A percentile compares a stretch with the other conserved stretches of the same genome.
These are phyloP conservation scores for Morpho achilles DNA, from an alignment of 2,888 invertebrate genomes.

Conservation along the genomic window DNA sequence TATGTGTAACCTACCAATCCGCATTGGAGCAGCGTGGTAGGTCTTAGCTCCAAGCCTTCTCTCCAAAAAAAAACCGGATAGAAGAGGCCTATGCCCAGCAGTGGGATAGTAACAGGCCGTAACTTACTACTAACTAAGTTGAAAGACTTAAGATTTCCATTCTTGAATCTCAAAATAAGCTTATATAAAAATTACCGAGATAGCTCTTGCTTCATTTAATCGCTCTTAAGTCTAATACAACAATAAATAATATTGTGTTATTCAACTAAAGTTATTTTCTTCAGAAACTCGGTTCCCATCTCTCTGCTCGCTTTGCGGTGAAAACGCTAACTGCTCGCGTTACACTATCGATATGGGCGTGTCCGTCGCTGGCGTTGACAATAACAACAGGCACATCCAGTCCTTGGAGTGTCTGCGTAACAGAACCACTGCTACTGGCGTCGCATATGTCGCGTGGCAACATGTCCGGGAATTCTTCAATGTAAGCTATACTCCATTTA, in stretches of 20 bases:
- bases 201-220: too few relatives aligned
- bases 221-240: too few relatives aligned
- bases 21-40: too few relatives aligned
- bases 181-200: too few relatives aligned
- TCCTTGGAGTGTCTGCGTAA: conserved; percentile 80
- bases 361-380: conserved; percentile 42
- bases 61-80: too few relatives aligned
- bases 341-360: conserved; percentile 53
- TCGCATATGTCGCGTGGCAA: conserved; percentile 80
- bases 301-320: conserved; percentile 80
- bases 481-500: conserved; percentile 45
- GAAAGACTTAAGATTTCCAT: too few relatives aligned
- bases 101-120: too few relatives aligned
- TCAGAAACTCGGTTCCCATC: conserved; percentile 74
- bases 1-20: too few relatives aligned
- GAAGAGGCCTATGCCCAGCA: too few relatives aligned
- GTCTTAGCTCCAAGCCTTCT: too few relatives aligned
- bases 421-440: conserved; percentile 65
- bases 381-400: conserved; percentile 79
- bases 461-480: conserved; percentile 70
- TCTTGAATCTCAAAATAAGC: too few relatives aligned
- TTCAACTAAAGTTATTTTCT: conserved; percentile 2
- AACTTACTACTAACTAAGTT: too few relatives aligned
- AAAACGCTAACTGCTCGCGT: conserved; percentile 36
- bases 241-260: background rate